A percentile compares a stretch with the other conserved stretches of the same genome.
phyloP scores from a whole-genome alignment of 2,888 invertebrate genomes.

The Lochmaea capreae region DNA sequence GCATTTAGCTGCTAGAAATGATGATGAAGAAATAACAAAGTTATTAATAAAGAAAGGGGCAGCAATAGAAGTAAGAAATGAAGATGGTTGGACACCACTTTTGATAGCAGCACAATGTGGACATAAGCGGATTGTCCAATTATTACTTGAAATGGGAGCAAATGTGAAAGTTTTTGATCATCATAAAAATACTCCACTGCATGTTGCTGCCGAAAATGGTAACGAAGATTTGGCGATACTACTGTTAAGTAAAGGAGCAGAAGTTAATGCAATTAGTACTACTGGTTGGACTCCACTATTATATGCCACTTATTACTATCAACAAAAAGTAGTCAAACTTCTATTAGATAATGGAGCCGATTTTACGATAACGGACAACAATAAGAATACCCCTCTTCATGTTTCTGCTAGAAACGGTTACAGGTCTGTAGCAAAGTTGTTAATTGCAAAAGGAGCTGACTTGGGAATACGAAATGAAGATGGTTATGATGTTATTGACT shows the following conservation, averaged over 20 bases:
- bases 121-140: constrained; percentile 44
- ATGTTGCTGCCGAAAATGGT: constrained; percentile 32
- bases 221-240: not conserved
- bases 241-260: constrained; percentile 1
- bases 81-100: constrained; percentile 48
- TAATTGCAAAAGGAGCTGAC: not conserved
- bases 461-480: not conserved
- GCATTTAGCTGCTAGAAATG: constrained; percentile 41
- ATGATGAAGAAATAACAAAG: constrained; percentile 34
- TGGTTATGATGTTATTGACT: not conserved
- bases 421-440: not conserved
- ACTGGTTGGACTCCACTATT: constrained; percentile 8
- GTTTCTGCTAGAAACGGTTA: not conserved
- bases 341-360: constrained; percentile 8
- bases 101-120: constrained; percentile 53
- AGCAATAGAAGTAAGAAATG: constrained; percentile 39
- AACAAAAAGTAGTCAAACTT: not conserved
- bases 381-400: not conserved
- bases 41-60: constrained; percentile 35
- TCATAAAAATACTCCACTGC: constrained; percentile 32
- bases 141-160: constrained; percentile 37
- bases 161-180: constrained; percentile 25
- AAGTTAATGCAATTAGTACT: not conserved
- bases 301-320: not conserved
- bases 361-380: not conserved